Percentiles rank a stretch among this genome's conserved stretches.
phyloP scores from a whole-genome alignment of 2,888 invertebrate genomes.

The Dryomyza anilis region DNA sequence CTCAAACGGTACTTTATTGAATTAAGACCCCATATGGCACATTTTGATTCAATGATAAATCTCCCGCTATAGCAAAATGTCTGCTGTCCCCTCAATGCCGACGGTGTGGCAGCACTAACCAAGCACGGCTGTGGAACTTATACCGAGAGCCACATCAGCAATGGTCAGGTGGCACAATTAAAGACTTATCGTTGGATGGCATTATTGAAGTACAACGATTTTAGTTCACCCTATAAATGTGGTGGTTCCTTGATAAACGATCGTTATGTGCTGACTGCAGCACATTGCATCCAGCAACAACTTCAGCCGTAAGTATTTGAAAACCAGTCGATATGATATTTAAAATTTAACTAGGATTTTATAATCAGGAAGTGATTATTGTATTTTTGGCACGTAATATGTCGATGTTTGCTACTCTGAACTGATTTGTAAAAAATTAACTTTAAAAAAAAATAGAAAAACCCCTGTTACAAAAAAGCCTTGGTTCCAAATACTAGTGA shows the following conservation, averaged over 20 bases:
- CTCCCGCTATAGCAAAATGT: conserved; percentile 49
- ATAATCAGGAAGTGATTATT: no score
- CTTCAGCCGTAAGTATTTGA: conserved; percentile 47
- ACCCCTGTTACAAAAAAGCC: no score
- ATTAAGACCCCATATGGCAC: no score
- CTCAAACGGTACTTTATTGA: no score
- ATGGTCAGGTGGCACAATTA: conserved; percentile 45
- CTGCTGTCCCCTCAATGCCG: conserved; percentile 47
- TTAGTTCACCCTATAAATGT: conserved; percentile 40
- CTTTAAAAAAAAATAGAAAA: no score
- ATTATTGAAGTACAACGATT: conserved; percentile 40
- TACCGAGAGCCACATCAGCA: conserved; percentile 40
- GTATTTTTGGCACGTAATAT: no score
- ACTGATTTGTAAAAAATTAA: no score
- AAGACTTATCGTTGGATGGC: conserved; percentile 51
- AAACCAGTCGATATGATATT: no score
- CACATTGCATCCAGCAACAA: conserved; percentile 50
- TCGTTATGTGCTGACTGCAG: conserved; percentile 50
- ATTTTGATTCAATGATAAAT: no score
- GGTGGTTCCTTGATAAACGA: conserved; percentile 46
- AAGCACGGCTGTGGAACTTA: conserved; percentile 39
- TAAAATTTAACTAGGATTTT: no score
- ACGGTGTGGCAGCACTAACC: conserved; percentile 37
- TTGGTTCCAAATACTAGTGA: no score
- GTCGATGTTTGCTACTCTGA: no score